These are phyloP conservation scores for Serripes groenlandicus DNA, from an alignment of 2,888 invertebrate genomes.

Conservation along the genomic window DNA sequence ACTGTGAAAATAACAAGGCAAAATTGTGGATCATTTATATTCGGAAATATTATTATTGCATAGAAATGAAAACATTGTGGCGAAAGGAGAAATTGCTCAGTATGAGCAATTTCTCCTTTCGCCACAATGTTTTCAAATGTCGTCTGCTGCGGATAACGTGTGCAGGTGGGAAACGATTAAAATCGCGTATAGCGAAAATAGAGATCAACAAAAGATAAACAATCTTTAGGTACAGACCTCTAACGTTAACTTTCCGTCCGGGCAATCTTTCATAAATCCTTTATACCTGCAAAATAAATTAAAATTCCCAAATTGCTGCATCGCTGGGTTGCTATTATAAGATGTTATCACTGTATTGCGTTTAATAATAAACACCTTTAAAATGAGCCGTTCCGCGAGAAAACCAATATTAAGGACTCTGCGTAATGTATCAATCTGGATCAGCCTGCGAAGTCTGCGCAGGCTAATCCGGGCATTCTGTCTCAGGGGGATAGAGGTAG, in stretches of 20 bases:
- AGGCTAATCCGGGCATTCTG: background rate
- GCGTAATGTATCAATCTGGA: background rate
- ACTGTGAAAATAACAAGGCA: too few relatives aligned
- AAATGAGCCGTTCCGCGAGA: background rate
- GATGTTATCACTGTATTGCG: background rate
- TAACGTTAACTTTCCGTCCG: slow-evolving; percentile 81
- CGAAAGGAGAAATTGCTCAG: background rate
- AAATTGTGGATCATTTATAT: too few relatives aligned
- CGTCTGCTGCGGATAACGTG: background rate
- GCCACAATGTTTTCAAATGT: background rate
- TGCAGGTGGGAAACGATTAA: too few relatives aligned
- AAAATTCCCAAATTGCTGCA: background rate
- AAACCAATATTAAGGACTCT: background rate
- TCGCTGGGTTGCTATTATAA: background rate
- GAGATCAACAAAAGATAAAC: background rate
- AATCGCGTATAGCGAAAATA: background rate
- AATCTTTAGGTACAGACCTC: slow-evolving; percentile 80
- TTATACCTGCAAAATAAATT: slow-evolving; percentile 76
- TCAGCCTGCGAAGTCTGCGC: background rate
- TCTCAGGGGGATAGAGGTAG: too few relatives aligned
- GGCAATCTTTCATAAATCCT: slow-evolving; percentile 83
- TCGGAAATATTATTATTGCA: too few relatives aligned
- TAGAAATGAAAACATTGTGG: background rate
- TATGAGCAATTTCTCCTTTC: background rate
- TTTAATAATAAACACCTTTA: background rate